These are phyloP conservation scores for Tenthredo notha DNA, from an alignment of 2,888 invertebrate genomes.

Conservation along the genomic window DNA sequence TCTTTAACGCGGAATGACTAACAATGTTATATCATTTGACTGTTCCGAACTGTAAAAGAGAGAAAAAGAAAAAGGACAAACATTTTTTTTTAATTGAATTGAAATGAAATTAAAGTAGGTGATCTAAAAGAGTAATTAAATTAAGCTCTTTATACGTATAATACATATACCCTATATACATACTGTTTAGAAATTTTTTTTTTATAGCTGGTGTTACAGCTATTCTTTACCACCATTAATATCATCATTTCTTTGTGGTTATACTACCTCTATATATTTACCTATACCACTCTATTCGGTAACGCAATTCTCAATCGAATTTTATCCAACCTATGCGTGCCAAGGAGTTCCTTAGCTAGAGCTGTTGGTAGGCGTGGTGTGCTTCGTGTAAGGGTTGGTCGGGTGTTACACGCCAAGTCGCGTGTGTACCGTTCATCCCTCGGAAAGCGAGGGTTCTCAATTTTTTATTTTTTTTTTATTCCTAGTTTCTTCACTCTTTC, in stretches of 20 bases:
- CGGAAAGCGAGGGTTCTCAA: constrained; percentile 73
- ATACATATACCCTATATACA: background rate
- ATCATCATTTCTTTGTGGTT: constrained; percentile 28
- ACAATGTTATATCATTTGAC: background rate
- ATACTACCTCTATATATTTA: background rate
- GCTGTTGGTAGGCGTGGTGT: constrained; percentile 53
- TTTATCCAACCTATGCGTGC: constrained; percentile 41
- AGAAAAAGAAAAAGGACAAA: background rate
- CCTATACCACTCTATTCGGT: constrained; percentile 6
- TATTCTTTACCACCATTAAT: constrained; percentile 39
- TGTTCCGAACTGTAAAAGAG: background rate
- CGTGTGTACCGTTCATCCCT: constrained; percentile 74
- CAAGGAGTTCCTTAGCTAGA: constrained; percentile 44
- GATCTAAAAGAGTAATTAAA: background rate
- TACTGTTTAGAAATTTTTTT: background rate
- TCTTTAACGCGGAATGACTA: background rate
- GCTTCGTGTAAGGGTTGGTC: constrained; percentile 58
- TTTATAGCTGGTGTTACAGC: background rate
- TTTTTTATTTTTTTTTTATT: constrained; percentile 58
- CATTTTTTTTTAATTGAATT: background rate
- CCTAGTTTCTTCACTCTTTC: constrained; percentile 48
- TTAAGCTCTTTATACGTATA: background rate
- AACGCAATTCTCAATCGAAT: constrained; percentile 49
- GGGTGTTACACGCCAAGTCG: constrained; percentile 74
- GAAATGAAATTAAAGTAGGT: background rate